A percentile compares a stretch with the other conserved stretches of the same genome.
Evolutionary conservation across 2,888 invertebrate species (phyloP).

Genomic region (Boloria selene): DNA sequence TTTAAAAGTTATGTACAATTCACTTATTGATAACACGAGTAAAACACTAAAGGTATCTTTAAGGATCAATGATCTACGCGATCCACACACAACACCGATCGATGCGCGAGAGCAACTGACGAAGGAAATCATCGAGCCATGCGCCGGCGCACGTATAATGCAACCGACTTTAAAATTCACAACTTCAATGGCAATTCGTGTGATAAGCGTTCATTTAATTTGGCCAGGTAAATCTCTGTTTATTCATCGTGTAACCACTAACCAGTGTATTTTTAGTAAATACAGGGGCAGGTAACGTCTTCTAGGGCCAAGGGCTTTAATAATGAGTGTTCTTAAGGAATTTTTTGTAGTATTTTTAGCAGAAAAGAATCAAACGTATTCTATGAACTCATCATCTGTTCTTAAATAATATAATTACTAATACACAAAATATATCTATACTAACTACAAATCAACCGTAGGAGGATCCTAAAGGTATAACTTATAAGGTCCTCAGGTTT

Average conservation of each 20-base stretch:
- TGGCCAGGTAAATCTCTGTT: slow-evolving; percentile 54
- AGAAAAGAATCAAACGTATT: slow-evolving; percentile 6
- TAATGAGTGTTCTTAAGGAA: slow-evolving; percentile 31
- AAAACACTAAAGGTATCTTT: slow-evolving; percentile 38
- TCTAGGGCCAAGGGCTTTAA: slow-evolving; percentile 69
- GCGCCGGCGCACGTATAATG: slow-evolving; percentile 68
- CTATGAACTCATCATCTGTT: too few species aligned
- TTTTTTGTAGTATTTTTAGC: slow-evolving; percentile 29
- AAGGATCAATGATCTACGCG: slow-evolving; percentile 39
- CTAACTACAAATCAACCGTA: too few species aligned
- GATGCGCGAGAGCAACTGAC: slow-evolving; percentile 76
- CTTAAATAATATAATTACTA: too few species aligned
- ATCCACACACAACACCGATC: slow-evolving; percentile 56
- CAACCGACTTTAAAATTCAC: slow-evolving; percentile 53
- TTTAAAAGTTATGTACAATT: slow-evolving; percentile 45
- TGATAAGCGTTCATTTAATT: slow-evolving; percentile 38
- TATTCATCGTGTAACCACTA: slow-evolving; percentile 72
- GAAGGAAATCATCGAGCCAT: slow-evolving; percentile 61
- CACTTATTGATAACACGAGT: slow-evolving; percentile 44
- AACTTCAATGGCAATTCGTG: slow-evolving; percentile 29
- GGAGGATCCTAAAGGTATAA: too few species aligned
- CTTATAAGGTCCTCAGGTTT: too few species aligned
- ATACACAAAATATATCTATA: too few species aligned
- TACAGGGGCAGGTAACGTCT: slow-evolving; percentile 72
- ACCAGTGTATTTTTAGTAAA: slow-evolving; percentile 77